These are phyloP conservation scores for Neosilurus mollespiculum DNA, from an alignment of 2,797 vertebrate species.

Conservation along the genomic window DNA sequence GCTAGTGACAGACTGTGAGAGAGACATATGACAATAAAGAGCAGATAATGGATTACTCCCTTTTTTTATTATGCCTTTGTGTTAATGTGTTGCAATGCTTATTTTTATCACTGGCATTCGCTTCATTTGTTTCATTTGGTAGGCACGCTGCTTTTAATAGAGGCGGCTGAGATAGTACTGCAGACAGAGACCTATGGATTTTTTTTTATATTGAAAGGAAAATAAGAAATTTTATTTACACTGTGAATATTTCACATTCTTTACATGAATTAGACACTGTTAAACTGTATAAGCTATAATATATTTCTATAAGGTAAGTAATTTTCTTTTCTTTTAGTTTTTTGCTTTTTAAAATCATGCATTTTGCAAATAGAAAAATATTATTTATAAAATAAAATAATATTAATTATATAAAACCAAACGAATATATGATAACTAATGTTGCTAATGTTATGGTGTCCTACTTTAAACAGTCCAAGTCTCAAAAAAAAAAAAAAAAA, in stretches of 20 bases:
- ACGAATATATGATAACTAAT: neutral
- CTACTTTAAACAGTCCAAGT: neutral
- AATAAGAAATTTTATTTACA: neutral
- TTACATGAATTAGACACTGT: neutral
- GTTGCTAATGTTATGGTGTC: neutral
- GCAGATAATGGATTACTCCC: slow-evolving; percentile 63
- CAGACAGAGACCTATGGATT: slow-evolving; percentile 24
- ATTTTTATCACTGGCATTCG: slow-evolving; percentile 67
- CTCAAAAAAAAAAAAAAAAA: too few relatives aligned
- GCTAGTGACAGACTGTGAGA: slow-evolving; percentile 18
- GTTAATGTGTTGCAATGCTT: slow-evolving; percentile 62
- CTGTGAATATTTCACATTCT: slow-evolving; percentile 13
- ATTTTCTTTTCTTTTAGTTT: slow-evolving; percentile 1
- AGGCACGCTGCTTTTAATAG: slow-evolving; percentile 61
- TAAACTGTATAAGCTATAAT: neutral
- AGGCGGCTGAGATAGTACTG: slow-evolving; percentile 52
- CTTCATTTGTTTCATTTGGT: slow-evolving; percentile 64
- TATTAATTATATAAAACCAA: neutral
- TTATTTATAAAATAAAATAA: neutral
- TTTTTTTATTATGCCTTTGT: slow-evolving; percentile 68
- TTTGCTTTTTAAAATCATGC: neutral
- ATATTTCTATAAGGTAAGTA: slow-evolving; percentile 61
- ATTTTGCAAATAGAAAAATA: neutral
- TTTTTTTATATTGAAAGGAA: neutral
- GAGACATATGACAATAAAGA: slow-evolving; percentile 57